A percentile compares a stretch with the other conserved stretches of the same genome.
Conservation (phyloP, 2,113 vertebrate genomes). For the Trematomus loennbergii region DNA sequence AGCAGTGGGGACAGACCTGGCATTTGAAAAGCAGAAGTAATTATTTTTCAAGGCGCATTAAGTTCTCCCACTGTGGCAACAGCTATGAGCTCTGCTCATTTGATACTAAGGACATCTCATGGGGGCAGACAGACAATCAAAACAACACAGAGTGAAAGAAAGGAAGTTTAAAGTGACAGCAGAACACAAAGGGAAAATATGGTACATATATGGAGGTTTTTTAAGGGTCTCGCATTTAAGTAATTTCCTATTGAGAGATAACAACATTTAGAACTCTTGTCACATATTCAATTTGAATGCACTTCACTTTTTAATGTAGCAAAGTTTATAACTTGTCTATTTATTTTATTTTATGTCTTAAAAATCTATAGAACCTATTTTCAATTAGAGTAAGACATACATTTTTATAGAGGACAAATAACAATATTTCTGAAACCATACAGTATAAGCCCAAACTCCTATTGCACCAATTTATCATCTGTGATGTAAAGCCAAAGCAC, state of each 20-base stretch:
- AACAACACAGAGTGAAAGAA: slow-evolving; percentile 51
- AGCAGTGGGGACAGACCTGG: slow-evolving; percentile 57
- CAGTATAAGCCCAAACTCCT: no score
- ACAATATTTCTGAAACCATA: no score
- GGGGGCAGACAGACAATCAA: slow-evolving; percentile 45
- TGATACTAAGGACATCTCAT: slow-evolving; percentile 44
- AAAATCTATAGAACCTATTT: not conserved
- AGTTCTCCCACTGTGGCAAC: slow-evolving; percentile 58
- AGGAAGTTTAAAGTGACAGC: slow-evolving; percentile 9
- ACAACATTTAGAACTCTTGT: not conserved
- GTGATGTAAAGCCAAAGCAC: no score
- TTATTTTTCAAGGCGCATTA: slow-evolving; percentile 75
- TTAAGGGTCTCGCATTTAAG: not conserved
- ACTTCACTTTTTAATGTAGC: not conserved
- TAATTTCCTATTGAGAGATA: not conserved
- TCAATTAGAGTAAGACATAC: no score
- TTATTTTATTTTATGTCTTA: not conserved
- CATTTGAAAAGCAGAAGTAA: slow-evolving; percentile 67
- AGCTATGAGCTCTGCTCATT: slow-evolving; percentile 57
- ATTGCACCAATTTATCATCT: no score
- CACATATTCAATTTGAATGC: not conserved
- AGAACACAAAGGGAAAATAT: not conserved
- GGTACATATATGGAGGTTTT: not conserved
- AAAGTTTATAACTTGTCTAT: not conserved
- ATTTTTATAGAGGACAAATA: no score